Evolutionary conservation across 2,113 vertebrate genomes (phyloP).

Genomic region (Ochotona curzoniae): DNA sequence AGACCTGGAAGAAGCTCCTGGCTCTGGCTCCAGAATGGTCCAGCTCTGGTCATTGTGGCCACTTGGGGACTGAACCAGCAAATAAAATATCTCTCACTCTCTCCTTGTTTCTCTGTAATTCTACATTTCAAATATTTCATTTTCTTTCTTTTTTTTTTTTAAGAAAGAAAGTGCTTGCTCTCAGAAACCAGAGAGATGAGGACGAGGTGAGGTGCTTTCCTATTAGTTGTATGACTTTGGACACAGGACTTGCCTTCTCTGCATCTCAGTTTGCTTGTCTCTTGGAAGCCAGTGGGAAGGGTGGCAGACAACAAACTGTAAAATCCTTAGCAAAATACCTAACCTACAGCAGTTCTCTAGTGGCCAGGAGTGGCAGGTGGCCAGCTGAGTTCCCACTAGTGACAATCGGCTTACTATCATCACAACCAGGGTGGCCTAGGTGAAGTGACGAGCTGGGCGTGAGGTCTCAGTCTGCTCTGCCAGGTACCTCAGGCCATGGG

Average conservation of each 20-base stretch:
- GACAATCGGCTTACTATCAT: not conserved
- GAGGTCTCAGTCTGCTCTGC: not conserved
- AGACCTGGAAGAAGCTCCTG: no score
- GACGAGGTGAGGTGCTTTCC: not conserved
- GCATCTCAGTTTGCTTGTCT: not conserved
- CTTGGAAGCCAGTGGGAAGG: not conserved
- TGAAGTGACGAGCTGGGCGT: not conserved
- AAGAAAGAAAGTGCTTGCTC: no score
- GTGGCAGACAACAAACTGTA: not conserved
- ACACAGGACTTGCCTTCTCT: not conserved
- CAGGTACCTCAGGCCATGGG: fast-evolving
- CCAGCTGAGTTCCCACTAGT: not conserved
- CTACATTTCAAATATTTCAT: no score
- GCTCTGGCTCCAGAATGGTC: no score
- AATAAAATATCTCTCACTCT: no score
- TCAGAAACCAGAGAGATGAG: not conserved
- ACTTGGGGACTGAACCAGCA: no score
- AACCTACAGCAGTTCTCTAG: not conserved
- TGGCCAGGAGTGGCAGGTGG: not conserved
- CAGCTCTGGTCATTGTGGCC: no score
- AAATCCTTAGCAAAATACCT: not conserved
- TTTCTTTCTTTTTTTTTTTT: no score
- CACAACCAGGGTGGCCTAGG: fast-evolving
- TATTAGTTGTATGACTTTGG: not conserved
- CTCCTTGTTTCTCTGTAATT: no score